Evolutionary conservation across 2,888 invertebrate species (phyloP).

Genomic region (Dryobota labecula): DNA sequence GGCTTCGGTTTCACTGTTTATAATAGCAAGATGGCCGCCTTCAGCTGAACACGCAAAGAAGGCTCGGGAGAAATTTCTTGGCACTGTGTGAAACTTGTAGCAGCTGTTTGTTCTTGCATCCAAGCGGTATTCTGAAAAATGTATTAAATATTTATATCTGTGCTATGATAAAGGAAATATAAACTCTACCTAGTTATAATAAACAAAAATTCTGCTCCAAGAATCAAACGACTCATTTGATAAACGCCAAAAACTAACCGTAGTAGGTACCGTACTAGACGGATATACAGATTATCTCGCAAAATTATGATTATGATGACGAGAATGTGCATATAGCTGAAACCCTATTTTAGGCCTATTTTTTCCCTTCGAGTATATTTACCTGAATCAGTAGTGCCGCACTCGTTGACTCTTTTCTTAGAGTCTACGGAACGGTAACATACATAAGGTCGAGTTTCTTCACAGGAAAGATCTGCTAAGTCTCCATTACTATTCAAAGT

Average conservation of each 20-base stretch:
- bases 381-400: constrained; percentile 59
- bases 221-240: neutral
- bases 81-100: constrained; percentile 76
- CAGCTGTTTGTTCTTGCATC: constrained; percentile 73
- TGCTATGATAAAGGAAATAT: neutral
- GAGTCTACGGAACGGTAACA: constrained; percentile 47
- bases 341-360: neutral
- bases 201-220: neutral
- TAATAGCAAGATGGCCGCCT: constrained; percentile 75
- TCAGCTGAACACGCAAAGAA: constrained; percentile 75
- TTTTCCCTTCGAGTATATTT: neutral
- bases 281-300: neutral
- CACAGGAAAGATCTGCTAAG: constrained; percentile 50
- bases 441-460: constrained; percentile 46
- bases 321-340: neutral
- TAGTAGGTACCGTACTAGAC: neutral
- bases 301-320: neutral
- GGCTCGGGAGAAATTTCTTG: constrained; percentile 72
- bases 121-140: constrained; percentile 69
- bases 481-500: constrained; percentile 48
- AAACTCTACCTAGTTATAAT: neutral
- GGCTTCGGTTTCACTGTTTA: constrained; percentile 74
- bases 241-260: neutral
- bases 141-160: neutral
- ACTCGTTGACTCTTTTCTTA: constrained; percentile 39